Base-by-base conservation (phyloP, 2,888 invertebrate species). In the Thereva unica region DNA sequence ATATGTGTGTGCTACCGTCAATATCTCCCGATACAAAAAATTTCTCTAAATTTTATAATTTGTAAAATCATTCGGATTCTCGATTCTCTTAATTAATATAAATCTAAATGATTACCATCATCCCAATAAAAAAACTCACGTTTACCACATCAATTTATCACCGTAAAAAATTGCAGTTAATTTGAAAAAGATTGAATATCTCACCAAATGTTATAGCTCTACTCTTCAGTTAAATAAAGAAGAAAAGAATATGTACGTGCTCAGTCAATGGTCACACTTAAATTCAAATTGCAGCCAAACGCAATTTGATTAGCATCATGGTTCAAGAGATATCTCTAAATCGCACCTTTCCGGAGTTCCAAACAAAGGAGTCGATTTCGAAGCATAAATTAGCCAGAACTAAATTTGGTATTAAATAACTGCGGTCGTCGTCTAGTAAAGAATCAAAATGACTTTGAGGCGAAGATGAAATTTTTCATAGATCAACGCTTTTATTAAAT, bases 371-470 rank as follows among this genome's bases (percentile, higher is more conserved):
- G 47, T 47, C 59, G 45, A 34, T 23, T 47, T 59, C 47, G 59
- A n/a, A 59, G 34, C 47, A 59, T 47, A 59, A 59, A 59, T 59
- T 59, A 49, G 45, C 47, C 59, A 59, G 59, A 59, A 59, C 59
- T 37, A 49, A 59, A 47, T 59, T 47, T 49, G 59, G 49, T 35
- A 59, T 23, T 23, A 23, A 23, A 23, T 23, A 23, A 23, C 23
- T 23, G 23, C 23, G 23, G 23, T 23, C 23, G 23, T 23, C 23
- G 23, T 1, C 23, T 23, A 23, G 23, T 23, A 23, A 23, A 23
- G 23, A 23, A 23, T 23, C 23, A 23, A 23, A 23, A 23, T 23
- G 23, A 23, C 23, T 23, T 23, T 23, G 23, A 23, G 23, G 23
- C 23, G 23, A 23, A 23, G 23, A 23, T 23, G 23, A 23, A 23